Percentiles rank a stretch among this genome's conserved stretches.
Evolutionary conservation across 2,888 invertebrate species (phyloP).

Genomic region (Lacanobia oleracea): DNA sequence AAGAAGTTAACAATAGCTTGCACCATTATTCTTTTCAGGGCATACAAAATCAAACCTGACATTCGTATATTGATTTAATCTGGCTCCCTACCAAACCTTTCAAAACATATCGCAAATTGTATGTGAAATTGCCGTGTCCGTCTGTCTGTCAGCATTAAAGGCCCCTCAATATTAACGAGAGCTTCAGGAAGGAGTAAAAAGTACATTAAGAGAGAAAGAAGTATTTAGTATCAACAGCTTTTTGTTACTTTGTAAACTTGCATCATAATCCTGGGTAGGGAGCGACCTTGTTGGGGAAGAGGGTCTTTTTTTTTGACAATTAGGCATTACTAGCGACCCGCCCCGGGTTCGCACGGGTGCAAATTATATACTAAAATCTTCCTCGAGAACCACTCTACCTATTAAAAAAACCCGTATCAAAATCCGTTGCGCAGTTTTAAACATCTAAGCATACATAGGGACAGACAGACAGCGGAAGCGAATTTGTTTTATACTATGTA

Average conservation of each 20-base stretch:
- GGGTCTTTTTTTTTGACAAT: no score
- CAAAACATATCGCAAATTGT: slow-evolving; percentile 18
- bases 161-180: slow-evolving; percentile 9
- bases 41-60: not conserved
- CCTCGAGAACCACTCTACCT: no score
- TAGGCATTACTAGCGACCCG: no score
- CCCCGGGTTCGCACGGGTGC: no score
- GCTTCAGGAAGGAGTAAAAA: not conserved
- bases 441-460: no score
- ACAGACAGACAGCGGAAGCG: no score
- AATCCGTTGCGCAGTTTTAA: no score
- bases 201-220: slow-evolving; percentile 3
- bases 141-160: not conserved
- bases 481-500: no score
- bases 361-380: no score
- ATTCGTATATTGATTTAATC: not conserved
- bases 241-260: slow-evolving; percentile 28
- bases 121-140: slow-evolving; percentile 18
- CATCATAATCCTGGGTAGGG: not conserved
- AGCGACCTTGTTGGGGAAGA: not conserved
- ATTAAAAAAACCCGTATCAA: no score
- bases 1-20: no score
- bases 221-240: slow-evolving; percentile 6
- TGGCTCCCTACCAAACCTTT: not conserved
- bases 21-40: not conserved